Base-by-base conservation (phyloP, 2,888 invertebrate species). In the Carpatolechia fugitivella region DNA sequence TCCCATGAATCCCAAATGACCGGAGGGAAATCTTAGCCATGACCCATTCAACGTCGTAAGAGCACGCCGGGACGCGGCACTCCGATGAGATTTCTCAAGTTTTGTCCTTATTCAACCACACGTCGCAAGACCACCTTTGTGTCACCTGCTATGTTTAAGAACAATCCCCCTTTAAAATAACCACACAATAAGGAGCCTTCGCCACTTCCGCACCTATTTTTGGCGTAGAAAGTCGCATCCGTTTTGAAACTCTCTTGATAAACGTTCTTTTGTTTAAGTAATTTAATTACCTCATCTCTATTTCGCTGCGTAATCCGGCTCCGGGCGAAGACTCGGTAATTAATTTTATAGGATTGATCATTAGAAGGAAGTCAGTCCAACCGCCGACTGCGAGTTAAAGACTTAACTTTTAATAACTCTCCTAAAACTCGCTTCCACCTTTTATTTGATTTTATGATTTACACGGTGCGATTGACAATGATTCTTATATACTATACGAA, bases 1-100 rank as follows among this genome's bases (percentile, higher is more conserved):
- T 85, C 78, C 87, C 88, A 90, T 90, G 90, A 89, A 90, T 90
- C 82, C 79, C 86, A 89, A 89, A 90, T 90, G 89, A 85, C 90
- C 90, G 82, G 81, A 87, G 90, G 90, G 90, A 90, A 89, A 90
- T 89, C 89, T 89, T 87, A 89, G 80, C 87, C 86, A 79, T 87
- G 88, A 89, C 88, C 88, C 76, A 85, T 89, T 90, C 90, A 89
- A 80, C 66, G 72, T 64, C 68, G 75, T 78, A 77, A 76, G 81
- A 79, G 74, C 65, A 69, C 71, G 74, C 67, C 68, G 62, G 62
- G 68, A 69, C 62, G 62, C 60, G 59, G 53, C 51, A 56, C 62
- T 55, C 49, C 64, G 65, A 66, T 61, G 62, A 61, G 60, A 60
- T 63, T 63, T 59, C 56, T 63, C 55, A 33, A 48, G 48, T 48